These are phyloP conservation scores for Martes martes DNA, from an alignment of 2,113 vertebrate species.

Conservation along the genomic window DNA sequence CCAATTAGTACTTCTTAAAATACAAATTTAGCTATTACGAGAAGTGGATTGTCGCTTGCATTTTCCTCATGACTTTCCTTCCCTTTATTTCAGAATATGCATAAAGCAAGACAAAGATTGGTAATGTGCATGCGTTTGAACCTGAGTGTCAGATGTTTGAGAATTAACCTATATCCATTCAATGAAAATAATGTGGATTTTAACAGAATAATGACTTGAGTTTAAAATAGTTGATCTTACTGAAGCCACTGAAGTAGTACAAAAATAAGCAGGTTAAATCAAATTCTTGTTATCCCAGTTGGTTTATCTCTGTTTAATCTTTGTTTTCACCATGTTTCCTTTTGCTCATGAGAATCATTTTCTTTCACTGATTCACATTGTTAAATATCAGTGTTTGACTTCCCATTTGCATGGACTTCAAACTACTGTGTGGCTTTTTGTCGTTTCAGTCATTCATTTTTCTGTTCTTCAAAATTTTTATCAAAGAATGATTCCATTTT, in stretches of 20 bases:
- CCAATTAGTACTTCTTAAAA: slow-evolving; percentile 51
- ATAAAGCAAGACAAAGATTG: slow-evolving; percentile 80
- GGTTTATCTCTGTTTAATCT: slow-evolving; percentile 27
- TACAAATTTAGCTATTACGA: neutral
- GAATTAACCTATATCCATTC: slow-evolving; percentile 60
- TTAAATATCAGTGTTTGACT: slow-evolving; percentile 41
- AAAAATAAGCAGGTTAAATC: slow-evolving; percentile 19
- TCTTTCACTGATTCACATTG: slow-evolving; percentile 60
- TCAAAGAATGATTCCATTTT: slow-evolving; percentile 31
- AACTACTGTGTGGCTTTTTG: slow-evolving; percentile 5
- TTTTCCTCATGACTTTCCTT: slow-evolving; percentile 66
- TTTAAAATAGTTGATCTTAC: slow-evolving; percentile 29
- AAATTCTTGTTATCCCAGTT: slow-evolving; percentile 32
- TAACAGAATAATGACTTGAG: slow-evolving; percentile 42
- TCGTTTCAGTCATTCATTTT: slow-evolving; percentile 1
- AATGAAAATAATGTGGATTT: slow-evolving; percentile 57
- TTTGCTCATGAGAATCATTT: slow-evolving; percentile 42
- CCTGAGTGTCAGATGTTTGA: slow-evolving; percentile 54
- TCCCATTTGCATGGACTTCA: slow-evolving; percentile 60
- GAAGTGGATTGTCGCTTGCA: slow-evolving; percentile 47
- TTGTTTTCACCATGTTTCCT: slow-evolving; percentile 43
- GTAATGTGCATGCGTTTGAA: slow-evolving; percentile 73
- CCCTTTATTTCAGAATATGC: slow-evolving; percentile 76
- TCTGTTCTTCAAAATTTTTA: slow-evolving; percentile 12
- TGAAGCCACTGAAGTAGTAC: neutral